Base-by-base conservation (phyloP, 2,113 vertebrate genomes). In the Salvelinus fontinalis region DNA sequence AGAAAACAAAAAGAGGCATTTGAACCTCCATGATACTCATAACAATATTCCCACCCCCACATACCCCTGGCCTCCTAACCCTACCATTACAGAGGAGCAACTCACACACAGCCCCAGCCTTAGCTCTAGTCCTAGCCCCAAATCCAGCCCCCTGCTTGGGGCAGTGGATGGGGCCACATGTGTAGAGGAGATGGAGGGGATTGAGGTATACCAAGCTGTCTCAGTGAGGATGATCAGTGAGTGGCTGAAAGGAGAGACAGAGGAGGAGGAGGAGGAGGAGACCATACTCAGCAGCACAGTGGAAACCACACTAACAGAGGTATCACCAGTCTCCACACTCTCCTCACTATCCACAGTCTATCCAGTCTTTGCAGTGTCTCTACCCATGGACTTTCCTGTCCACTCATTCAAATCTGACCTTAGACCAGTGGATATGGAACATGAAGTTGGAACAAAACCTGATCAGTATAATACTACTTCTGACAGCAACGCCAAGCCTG, bases 321-420 rank as follows among this genome's bases (percentile, higher is more conserved):
- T 76, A n/a, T 79, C 86, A 3, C 74, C 83, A 0, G 0, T 71
- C 4, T n/a, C 27, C 67, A 39, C 31, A 9, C 1, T 57, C 54
- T 81, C 79, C n/a, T 49, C 69, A 31, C 1, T 29, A 78, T 79
- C 76, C 1, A 24, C 59, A 0, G n/a, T 44, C 29, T 81, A 74
- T 0, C 29, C 59, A 0, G n/a, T 44, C 24, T 81, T 72, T 0
- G 29, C 65, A 16, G 65, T 67, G 2, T 79, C 78, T 0, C 27
- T 12, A 27, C 76, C 81, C 5, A 0, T 12, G 1, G 81, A 85
- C 1, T 75, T 79, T 11, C 20, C 34, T 0, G 13, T 9, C 48
- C 24, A 31, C 13, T 44, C 74, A 31, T 26, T 7, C 66, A 70
- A 44, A 29, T 13, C n/a, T 4, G 20, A 39, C 16, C 27, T 34